A percentile compares a stretch with the other conserved stretches of the same genome.
Conservation (phyloP, 2,113 vertebrate genomes). For the Chunga burmeisteri region DNA sequence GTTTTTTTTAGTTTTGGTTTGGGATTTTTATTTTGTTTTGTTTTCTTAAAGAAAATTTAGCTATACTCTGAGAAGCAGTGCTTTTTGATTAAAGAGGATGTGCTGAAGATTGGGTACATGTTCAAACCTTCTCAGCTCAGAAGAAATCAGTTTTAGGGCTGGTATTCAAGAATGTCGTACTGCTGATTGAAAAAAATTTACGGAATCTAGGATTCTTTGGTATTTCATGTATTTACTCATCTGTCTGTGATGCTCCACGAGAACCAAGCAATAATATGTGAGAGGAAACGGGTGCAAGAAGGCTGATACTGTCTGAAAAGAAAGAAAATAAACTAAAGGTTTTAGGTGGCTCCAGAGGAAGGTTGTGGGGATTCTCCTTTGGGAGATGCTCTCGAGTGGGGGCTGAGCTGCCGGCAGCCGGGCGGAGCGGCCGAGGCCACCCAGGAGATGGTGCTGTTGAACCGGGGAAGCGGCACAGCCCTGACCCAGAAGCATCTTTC, state of each 20-base stretch:
- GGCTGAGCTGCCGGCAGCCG: neutral
- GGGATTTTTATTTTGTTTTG: neutral
- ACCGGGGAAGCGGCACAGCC: neutral
- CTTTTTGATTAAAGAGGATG: neutral
- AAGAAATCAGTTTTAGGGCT: neutral
- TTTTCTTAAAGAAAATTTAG: neutral
- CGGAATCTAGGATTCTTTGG: neutral
- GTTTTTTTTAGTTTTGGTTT: neutral
- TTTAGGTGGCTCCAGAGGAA: neutral
- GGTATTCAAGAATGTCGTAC: neutral
- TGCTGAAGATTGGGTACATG: neutral
- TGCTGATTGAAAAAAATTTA: neutral
- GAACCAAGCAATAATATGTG: neutral
- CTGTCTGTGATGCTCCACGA: neutral
- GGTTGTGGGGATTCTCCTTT: neutral
- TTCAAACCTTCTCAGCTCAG: neutral
- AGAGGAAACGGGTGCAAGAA: neutral
- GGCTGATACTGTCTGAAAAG: neutral
- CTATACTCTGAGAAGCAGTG: neutral
- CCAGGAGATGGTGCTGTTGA: slow-evolving; percentile 68
- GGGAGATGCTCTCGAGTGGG: neutral
- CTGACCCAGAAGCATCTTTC: slow-evolving; percentile 48
- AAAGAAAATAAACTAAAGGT: neutral
- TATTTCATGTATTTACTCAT: neutral
- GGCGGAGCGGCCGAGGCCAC: neutral